Evolutionary conservation across 1,140 invertebrate genomes (phyloP).

Genomic region (Euura saliciscinereae): DNA sequence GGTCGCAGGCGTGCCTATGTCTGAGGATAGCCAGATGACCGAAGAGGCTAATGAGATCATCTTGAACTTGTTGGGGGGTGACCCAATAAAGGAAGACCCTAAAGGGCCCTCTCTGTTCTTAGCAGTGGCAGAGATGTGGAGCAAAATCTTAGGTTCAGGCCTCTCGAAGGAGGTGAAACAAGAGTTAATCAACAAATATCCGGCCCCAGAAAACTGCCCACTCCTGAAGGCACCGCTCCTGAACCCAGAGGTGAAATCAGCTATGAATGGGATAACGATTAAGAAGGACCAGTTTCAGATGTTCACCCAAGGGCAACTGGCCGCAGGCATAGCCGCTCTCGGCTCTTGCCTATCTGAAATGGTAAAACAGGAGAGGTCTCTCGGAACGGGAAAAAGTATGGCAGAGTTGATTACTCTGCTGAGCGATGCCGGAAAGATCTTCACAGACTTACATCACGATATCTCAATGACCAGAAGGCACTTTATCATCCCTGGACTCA

Average conservation of each 20-base stretch:
- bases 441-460: too few species aligned
- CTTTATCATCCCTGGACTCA: slow-evolving; percentile 19
- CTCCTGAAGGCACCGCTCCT: slow-evolving; percentile 14
- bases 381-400: not conserved
- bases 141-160: slow-evolving; percentile 5
- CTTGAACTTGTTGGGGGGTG: slow-evolving; percentile 4
- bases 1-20: too few species aligned
- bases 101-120: not conserved
- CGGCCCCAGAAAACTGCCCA: slow-evolving; percentile 9
- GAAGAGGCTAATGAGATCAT: not conserved
- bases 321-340: slow-evolving; percentile 7
- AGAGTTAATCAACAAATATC: slow-evolving; percentile 17
- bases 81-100: not conserved
- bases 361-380: not conserved
- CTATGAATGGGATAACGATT: slow-evolving; percentile 6
- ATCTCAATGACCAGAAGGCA: slow-evolving; percentile 23
- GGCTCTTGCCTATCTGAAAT: slow-evolving; percentile 1
- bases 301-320: slow-evolving; percentile 10
- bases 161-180: slow-evolving; percentile 11
- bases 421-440: not conserved
- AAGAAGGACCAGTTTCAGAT: slow-evolving; percentile 21
- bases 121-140: not conserved
- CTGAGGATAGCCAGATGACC: not conserved
- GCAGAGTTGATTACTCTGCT: not conserved
- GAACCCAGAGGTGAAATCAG: slow-evolving; percentile 18